Evolutionary conservation across 1,140 invertebrate genomes (phyloP).

Genomic region (Lucilia cuprina): DNA sequence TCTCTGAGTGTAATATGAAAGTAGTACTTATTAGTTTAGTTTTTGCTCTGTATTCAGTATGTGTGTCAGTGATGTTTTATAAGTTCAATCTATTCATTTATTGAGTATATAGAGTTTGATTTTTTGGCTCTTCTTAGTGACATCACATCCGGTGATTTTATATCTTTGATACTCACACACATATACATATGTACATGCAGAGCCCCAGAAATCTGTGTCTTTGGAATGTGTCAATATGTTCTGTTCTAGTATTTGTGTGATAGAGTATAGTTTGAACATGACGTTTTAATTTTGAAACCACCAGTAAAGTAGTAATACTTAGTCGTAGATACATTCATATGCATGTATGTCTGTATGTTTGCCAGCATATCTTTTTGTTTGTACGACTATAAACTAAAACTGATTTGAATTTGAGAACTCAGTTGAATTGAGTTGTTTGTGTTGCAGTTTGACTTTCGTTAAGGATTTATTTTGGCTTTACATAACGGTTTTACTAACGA

Average conservation of each 20-base stretch:
- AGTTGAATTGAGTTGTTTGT: neutral
- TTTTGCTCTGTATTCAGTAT: neutral
- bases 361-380: no score
- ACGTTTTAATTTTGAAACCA: neutral
- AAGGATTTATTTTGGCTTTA: conserved; percentile 17
- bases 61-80: conserved; percentile 2
- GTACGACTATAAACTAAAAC: neutral
- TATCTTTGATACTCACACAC: neutral
- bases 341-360: neutral
- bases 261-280: neutral
- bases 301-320: neutral
- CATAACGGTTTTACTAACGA: conserved; percentile 14
- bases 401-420: conserved; percentile 4
- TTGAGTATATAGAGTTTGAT: neutral
- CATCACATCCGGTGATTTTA: conserved; percentile 2
- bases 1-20: neutral
- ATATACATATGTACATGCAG: no score
- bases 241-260: neutral
- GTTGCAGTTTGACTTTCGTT: conserved; percentile 15
- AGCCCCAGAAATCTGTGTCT: neutral
- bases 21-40: neutral
- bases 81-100: conserved; percentile 18
- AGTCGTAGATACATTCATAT: neutral
- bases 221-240: conserved; percentile 6
- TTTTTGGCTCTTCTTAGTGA: conserved; percentile 11